These are phyloP conservation scores for Regulus satrapa DNA, from an alignment of 2,113 vertebrate genomes.

Conservation along the genomic window DNA sequence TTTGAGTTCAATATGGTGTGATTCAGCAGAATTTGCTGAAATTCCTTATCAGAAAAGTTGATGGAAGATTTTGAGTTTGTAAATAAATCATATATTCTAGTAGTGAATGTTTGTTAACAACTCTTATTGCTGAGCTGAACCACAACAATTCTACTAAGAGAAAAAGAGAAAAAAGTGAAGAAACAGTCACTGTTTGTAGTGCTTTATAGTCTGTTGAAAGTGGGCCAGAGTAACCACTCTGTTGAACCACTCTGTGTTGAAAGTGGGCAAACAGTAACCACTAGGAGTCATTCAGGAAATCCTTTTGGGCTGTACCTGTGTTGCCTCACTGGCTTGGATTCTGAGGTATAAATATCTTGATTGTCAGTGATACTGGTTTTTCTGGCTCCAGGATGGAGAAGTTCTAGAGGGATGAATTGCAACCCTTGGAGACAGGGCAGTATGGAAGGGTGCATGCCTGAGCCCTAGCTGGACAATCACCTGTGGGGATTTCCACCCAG, in stretches of 20 bases:
- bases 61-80: background rate
- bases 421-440: fast-evolving
- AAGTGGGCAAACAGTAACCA: background rate
- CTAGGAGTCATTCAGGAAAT: background rate
- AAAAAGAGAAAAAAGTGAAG: background rate
- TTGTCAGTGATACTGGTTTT: fast-evolving
- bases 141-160: background rate
- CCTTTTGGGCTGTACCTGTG: background rate
- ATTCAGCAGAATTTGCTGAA: background rate
- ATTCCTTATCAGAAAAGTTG: background rate
- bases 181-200: fast-evolving
- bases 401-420: too few species aligned
- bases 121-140: background rate
- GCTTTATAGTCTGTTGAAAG: background rate
- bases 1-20: background rate
- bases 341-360: background rate
- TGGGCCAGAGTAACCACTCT: background rate
- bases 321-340: background rate
- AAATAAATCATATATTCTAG: background rate
- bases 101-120: background rate
- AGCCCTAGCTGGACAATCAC: background rate
- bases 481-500: fast-evolving
- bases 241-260: too few species aligned
- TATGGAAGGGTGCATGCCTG: fast-evolving
- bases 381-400: fast-evolving